Evolutionary conservation across 2,888 invertebrate genomes (phyloP), one percentile per base, ranked within the genome.

Genomic region (Hypselothyrea guttata): DNA sequence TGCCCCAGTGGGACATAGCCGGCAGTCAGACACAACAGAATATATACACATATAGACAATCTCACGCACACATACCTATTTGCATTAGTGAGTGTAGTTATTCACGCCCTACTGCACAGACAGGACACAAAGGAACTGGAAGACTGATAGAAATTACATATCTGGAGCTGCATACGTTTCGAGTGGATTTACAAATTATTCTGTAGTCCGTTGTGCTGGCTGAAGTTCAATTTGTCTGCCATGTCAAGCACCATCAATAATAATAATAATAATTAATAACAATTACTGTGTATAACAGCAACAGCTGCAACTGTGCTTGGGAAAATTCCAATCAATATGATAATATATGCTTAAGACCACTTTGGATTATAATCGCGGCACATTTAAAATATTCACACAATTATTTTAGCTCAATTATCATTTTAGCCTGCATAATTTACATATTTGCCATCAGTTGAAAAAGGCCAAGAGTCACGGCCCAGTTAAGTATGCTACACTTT

Each of bases 191-290:
- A 52, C 37, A 56, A 48, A 51, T 16, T 28, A 41, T 56, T 45
- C 12, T n/a, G n/a, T n/a, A n/a, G 5, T 5, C 22, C 22, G 5
- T 5, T 22, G 33, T 51, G 13, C n/a, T 9, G 8, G 16, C 47
- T n/a, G 18, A 18, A 27, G 27, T 28, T 56, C 64, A 57, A 66
- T 53, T 74, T 63, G 71, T 47, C 61, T 48, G 45, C 57, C 63
- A 60, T 68, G 64, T 77, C 67, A 53, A 55, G 63, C 63, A 52
- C 77, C 86, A 85, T 78, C 86, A 81, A 86, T 86, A 76, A 86
- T 58, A 68, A 86, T 58, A 68, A 84, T 73, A 86, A 82, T 79
- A 79, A 81, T 84, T 85, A 81, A 81, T 82, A 85, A 85, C 81
- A 85, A 86, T 81, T 86, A 82, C 83, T 58, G 75, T 71, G 71